Conservation (phyloP, 2,888 invertebrate genomes). For the Augochlorella aurata region DNA sequence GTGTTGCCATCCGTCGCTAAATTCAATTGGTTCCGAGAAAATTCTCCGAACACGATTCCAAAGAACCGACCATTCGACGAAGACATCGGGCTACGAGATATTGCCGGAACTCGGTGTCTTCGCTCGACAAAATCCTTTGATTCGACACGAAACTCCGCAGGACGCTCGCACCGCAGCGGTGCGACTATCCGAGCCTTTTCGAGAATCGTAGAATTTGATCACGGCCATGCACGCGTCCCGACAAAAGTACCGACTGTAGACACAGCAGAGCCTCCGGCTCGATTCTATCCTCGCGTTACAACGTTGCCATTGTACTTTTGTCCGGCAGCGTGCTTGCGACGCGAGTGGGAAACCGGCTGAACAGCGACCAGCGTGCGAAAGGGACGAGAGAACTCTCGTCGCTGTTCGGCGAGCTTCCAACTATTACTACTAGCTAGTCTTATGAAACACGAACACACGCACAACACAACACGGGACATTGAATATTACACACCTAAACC, state of each 20-base stretch:
- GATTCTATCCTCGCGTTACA: too few relatives aligned
- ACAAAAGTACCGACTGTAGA: background rate
- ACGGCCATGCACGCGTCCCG: background rate
- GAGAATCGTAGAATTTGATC: constrained; percentile 1
- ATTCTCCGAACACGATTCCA: constrained; percentile 53
- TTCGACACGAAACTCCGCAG: constrained; percentile 24
- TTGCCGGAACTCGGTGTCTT: constrained; percentile 4
- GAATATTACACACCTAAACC: constrained; percentile 25
- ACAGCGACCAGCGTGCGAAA: background rate
- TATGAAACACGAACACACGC: constrained; percentile 43
- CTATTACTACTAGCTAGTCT: background rate
- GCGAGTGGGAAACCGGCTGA: background rate
- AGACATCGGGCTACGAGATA: background rate
- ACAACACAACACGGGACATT: constrained; percentile 38
- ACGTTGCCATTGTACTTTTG: background rate
- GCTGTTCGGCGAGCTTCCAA: constrained; percentile 19
- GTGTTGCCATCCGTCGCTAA: too few relatives aligned
- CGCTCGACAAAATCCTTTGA: constrained; percentile 9
- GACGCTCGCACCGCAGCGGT: constrained; percentile 3
- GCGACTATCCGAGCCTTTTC: constrained; percentile 8
- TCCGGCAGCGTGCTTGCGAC: background rate
- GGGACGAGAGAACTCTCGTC: background rate
- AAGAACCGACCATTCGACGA: constrained; percentile 1
- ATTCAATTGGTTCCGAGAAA: background rate
- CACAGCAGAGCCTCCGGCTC: too few relatives aligned